Conservation (phyloP, 2,113 vertebrate species). For the Gallinago paraguaiae region DNA sequence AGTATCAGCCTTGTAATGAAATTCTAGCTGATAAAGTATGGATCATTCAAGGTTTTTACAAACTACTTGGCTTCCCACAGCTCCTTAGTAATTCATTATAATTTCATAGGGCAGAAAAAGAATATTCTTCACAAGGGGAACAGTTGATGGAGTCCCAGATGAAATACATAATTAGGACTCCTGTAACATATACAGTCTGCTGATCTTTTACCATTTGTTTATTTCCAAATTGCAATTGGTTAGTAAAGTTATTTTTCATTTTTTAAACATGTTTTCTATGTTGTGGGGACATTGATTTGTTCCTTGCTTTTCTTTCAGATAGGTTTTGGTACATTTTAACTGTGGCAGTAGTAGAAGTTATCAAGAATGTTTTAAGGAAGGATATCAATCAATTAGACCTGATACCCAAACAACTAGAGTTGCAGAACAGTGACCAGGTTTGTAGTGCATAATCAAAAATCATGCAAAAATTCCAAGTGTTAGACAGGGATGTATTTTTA, state of each 20-base stretch:
- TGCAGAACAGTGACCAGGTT: conserved; percentile 13
- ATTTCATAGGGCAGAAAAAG: conserved; percentile 32
- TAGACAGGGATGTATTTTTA: conserved; percentile 52
- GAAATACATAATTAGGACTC: background rate
- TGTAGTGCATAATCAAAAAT: conserved; percentile 52
- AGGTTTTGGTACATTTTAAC: conserved; percentile 35
- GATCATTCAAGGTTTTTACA: background rate
- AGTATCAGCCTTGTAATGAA: background rate
- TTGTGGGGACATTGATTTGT: conserved; percentile 44
- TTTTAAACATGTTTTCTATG: conserved; percentile 35
- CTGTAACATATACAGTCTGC: background rate
- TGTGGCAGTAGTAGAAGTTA: conserved; percentile 38
- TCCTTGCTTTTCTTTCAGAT: conserved; percentile 31
- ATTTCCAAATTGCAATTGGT: conserved; percentile 44
- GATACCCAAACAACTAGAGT: conserved; percentile 53
- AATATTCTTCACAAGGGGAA: conserved; percentile 2
- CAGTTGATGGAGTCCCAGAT: background rate
- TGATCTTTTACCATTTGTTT: conserved; percentile 37
- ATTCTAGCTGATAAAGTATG: background rate
- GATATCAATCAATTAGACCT: conserved; percentile 44
- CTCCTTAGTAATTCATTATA: background rate
- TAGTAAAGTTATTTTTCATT: conserved; percentile 23
- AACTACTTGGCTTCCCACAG: background rate
- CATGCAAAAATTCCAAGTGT: conserved; percentile 47
- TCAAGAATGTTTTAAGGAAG: conserved; percentile 36